Conservation (phyloP, 2,797 vertebrate genomes). For the Ficedula albicollis region DNA sequence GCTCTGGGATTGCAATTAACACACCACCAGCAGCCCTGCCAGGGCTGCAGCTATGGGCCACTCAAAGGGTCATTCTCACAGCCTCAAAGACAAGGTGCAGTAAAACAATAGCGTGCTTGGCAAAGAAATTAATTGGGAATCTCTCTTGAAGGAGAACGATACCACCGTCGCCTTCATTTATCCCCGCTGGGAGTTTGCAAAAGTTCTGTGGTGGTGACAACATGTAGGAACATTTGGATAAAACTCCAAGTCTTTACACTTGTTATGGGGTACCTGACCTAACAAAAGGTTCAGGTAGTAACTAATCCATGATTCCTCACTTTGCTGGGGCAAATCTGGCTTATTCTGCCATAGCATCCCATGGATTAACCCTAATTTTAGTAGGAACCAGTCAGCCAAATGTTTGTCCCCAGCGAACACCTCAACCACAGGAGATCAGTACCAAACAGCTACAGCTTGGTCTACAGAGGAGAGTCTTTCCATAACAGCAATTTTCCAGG, state of each 20-base stretch:
- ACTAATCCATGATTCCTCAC: not conserved
- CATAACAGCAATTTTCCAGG: not conserved
- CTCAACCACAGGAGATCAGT: not conserved
- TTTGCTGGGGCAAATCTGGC: not conserved
- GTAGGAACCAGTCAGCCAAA: not conserved
- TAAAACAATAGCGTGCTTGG: not conserved
- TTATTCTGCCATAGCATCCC: not conserved
- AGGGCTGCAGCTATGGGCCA: not conserved
- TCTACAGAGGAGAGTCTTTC: not conserved
- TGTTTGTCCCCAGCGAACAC: not conserved
- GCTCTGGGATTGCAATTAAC: constrained; percentile 21
- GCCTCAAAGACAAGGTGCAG: not conserved
- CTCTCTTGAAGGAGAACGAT: not conserved
- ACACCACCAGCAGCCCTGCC: not conserved
- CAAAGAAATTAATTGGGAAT: not conserved
- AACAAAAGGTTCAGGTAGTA: not conserved
- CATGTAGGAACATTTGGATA: not conserved
- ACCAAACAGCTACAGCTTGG: not conserved
- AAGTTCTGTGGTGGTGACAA: not conserved
- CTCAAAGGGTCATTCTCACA: not conserved
- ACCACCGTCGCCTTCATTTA: accelerated
- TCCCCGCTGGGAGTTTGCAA: accelerated
- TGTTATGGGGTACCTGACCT: not conserved
- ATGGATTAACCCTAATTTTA: not conserved
- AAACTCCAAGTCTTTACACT: not conserved